phyloP scores from a whole-genome alignment of 2,113 vertebrate species.

The Aptenodytes patagonicus region DNA sequence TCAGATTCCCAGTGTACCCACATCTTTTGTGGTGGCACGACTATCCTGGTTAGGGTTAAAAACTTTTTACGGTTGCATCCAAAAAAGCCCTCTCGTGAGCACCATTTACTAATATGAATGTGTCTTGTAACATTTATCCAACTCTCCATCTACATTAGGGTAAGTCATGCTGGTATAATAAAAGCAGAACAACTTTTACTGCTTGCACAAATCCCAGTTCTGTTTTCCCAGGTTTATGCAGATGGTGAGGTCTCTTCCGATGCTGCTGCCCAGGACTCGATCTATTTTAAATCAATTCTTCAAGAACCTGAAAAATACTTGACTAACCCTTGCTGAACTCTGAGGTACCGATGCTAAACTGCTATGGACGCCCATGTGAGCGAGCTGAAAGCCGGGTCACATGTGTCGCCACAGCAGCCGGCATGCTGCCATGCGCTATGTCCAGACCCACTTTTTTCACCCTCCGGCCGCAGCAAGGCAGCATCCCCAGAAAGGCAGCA shows the following conservation, averaged over 20 bases:
- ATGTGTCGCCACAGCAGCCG: rapidly evolving
- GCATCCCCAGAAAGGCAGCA: neutral
- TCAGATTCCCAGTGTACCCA: neutral
- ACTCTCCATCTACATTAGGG: neutral
- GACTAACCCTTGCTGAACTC: neutral
- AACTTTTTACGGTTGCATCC: neutral
- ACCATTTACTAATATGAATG: rapidly evolving
- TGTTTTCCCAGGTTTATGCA: neutral
- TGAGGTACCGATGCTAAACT: neutral
- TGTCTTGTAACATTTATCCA: neutral
- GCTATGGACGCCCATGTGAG: neutral
- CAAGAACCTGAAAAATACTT: neutral
- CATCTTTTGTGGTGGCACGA: neutral
- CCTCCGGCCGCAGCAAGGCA: rapidly evolving
- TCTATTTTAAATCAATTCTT: neutral
- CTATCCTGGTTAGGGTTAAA: neutral
- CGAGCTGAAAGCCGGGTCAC: rapidly evolving
- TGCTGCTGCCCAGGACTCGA: rapidly evolving
- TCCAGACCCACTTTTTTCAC: rapidly evolving
- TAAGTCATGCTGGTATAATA: neutral
- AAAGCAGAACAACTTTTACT: neutral
- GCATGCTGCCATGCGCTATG: rapidly evolving
- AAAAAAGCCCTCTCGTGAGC: neutral
- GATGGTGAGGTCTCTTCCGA: neutral
- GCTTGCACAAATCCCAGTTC: neutral